Evolutionary conservation across 2,888 invertebrate species (phyloP), one percentile per base, ranked within the genome.

Genomic region (Lepetodrilus schrolli): DNA sequence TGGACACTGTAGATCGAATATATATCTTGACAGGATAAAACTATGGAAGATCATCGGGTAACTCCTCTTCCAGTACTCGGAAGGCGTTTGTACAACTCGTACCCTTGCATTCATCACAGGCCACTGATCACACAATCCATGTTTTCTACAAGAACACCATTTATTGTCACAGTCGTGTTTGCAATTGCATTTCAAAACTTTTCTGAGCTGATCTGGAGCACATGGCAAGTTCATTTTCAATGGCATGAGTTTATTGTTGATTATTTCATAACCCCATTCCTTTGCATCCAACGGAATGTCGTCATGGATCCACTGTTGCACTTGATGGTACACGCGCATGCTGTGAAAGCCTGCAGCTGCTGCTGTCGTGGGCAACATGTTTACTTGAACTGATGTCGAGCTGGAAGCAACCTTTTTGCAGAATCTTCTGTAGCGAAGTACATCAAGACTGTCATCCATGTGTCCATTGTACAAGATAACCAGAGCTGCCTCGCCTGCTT

Each of bases 61-160:
- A n/a, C n/a, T n/a, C n/a, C n/a, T n/a, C n/a, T n/a, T n/a, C n/a
- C n/a, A n/a, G n/a, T n/a, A n/a, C n/a, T n/a, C n/a, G n/a, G n/a
- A n/a, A n/a, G n/a, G n/a, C n/a, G n/a, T n/a, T n/a, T n/a, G 2
- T 74, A 68, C 17, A 68, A 76, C 2, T 75, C 49, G 49, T 77
- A 51, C 36, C 78, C 80, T 7, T 80, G 80, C 5, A 75, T 78
- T 73, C 78, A 75, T 10, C 76, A 48, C 77, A 84, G 77, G 20
- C 83, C 77, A 65, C 82, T 82, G 73, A 84, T 84, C 84, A 83
- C 78, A 21, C 79, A 73, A 17, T 43, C 38, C 38, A 37, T 37
- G 7, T 37, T 7, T 13, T 37, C 38, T 37, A 13, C 38, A 37
- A 13, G 38, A 8, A 37, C 38, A 37, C 38, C 13, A 13, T 13